Conservation (phyloP, 2,888 invertebrate species). For the Agrilus mali region DNA sequence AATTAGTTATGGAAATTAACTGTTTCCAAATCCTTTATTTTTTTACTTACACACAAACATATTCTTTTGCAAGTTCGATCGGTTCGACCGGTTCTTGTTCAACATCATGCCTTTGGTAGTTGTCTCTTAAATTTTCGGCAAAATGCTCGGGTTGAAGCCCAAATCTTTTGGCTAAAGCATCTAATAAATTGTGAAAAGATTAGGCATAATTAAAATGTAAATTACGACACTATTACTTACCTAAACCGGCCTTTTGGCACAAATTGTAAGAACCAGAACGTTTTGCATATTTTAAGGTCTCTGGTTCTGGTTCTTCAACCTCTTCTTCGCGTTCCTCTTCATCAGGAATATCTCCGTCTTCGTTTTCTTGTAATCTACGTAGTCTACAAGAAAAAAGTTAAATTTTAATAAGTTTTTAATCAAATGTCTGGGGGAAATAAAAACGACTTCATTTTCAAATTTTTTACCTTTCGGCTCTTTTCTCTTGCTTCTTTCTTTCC, state of each 20-base stretch:
- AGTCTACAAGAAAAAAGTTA: conserved; percentile 28
- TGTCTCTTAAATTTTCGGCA: conserved; percentile 91
- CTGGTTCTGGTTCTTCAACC: conserved; percentile 44
- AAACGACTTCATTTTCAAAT: not conserved
- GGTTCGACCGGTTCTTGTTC: conserved; percentile 86
- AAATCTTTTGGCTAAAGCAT: conserved; percentile 76
- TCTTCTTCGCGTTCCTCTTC: conserved; percentile 42
- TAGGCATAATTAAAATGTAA: conserved; percentile 1
- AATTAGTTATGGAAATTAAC: conserved; percentile 2
- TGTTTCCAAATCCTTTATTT: conserved; percentile 1
- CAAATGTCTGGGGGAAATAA: too few species aligned
- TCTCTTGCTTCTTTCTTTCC: conserved; percentile 46
- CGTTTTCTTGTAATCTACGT: conserved; percentile 42
- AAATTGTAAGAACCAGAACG: conserved; percentile 81
- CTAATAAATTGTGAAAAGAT: conserved; percentile 29
- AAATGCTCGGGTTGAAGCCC: conserved; percentile 90
- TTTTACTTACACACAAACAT: conserved; percentile 38
- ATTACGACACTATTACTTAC: conserved; percentile 26
- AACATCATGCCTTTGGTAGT: conserved; percentile 90
- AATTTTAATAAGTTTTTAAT: not conserved
- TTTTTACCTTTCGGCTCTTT: conserved; percentile 22
- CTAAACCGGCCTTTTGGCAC: conserved; percentile 74
- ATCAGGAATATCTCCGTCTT: conserved; percentile 50
- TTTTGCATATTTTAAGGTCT: conserved; percentile 70
- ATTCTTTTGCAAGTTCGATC: conserved; percentile 68